Conservation (phyloP, 2,113 vertebrate species). For the Phylloscopus whistleri region DNA sequence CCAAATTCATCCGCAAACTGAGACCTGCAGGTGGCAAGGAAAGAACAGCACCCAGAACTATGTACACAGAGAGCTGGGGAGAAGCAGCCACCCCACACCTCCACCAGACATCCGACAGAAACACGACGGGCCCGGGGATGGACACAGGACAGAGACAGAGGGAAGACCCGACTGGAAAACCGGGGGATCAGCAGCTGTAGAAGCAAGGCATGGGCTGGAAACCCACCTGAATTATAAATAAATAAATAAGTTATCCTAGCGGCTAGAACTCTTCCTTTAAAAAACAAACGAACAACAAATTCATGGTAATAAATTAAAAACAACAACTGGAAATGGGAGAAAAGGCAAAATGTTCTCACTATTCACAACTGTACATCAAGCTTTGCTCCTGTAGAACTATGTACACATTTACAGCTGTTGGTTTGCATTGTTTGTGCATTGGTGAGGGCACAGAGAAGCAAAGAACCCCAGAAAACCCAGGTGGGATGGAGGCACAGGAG, state of each 20-base stretch:
- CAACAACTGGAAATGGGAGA: not conserved
- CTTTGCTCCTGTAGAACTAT: conserved; percentile 64
- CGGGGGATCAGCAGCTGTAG: conserved; percentile 68
- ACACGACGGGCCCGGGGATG: not conserved
- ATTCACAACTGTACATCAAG: conserved; percentile 73
- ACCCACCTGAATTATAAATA: conserved; percentile 88
- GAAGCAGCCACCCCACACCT: conserved; percentile 26
- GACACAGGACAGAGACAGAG: conserved; percentile 6
- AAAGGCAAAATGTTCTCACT: conserved; percentile 41
- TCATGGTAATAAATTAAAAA: conserved; percentile 77
- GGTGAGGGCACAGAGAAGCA: conserved; percentile 67
- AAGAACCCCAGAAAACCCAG: conserved; percentile 66
- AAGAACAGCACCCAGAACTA: conserved; percentile 10
- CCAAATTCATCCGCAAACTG: conserved; percentile 34
- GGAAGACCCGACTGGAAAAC: not conserved
- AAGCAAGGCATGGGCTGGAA: conserved; percentile 76
- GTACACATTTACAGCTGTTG: conserved; percentile 76
- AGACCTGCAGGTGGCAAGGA: not conserved
- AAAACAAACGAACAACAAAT: not conserved
- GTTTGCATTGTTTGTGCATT: conserved; percentile 84
- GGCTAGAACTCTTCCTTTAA: conserved; percentile 57
- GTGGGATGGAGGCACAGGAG: conserved; percentile 55
- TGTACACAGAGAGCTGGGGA: conserved; percentile 16
- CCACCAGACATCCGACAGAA: not conserved
- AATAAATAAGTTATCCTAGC: conserved; percentile 85